phyloP scores from a whole-genome alignment of 2,888 invertebrate genomes.

The Agrotis clavis region DNA sequence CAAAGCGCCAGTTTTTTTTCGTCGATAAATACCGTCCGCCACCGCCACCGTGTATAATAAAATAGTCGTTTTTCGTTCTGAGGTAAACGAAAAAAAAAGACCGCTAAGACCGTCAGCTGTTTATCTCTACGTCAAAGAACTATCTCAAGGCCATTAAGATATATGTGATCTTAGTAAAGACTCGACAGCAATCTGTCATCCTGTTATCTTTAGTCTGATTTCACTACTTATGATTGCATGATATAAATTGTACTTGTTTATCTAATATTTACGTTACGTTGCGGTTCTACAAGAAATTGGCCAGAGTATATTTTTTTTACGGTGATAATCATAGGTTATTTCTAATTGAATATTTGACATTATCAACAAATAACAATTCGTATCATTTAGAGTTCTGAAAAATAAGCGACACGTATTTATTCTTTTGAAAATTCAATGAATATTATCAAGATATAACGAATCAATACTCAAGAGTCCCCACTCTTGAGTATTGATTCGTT shows the following conservation, averaged over 20 bases:
- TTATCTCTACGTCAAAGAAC: slow-evolving; percentile 40
- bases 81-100: background rate
- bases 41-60: background rate
- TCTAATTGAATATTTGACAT: too few species aligned
- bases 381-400: too few species aligned
- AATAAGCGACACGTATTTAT: too few species aligned
- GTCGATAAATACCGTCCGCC: too few species aligned
- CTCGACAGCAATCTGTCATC: slow-evolving; percentile 38
- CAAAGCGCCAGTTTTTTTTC: too few species aligned
- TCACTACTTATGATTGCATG: background rate
- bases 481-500: too few species aligned
- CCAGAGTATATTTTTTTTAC: background rate
- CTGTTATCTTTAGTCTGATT: slow-evolving; percentile 15
- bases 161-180: slow-evolving; percentile 4
- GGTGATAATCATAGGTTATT: background rate
- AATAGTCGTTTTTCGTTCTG: background rate
- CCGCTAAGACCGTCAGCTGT: slow-evolving; percentile 45
- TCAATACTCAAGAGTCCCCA: too few species aligned
- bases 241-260: slow-evolving; percentile 24
- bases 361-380: too few species aligned
- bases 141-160: slow-evolving; percentile 24
- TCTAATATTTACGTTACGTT: background rate
- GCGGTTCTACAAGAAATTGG: background rate
- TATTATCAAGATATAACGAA: too few species aligned
- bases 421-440: too few species aligned